Evolutionary conservation across 2,797 vertebrate species (phyloP), one percentile per base, ranked within the genome.

Genomic region (Brachyalestes nurse): DNA sequence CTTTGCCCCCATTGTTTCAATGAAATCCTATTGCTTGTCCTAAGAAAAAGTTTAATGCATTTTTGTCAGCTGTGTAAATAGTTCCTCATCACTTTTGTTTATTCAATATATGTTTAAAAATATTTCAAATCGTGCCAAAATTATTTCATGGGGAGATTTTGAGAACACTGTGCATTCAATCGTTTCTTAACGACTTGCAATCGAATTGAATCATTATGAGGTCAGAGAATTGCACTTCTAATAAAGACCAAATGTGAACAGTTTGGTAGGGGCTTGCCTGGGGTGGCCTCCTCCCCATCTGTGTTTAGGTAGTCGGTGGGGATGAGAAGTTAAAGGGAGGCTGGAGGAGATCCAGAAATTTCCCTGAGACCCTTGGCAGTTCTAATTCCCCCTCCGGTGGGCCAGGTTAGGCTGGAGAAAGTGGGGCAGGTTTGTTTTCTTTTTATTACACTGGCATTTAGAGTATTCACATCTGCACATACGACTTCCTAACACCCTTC

Each of bases 391-490:
- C 70, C 62, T 78, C 81, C 38, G 79, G 84, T 16, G 25, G 82
- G 88, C 76, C 87, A 90, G 87, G 87, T 91, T 91, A 87, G 88
- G 87, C 85, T 89, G 73, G 74, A 82, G 88, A 90, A 88, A 89
- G 83, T 85, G 75, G 79, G 51, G 80, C 78, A 76, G 79, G 89
- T 91, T 93, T 94, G 91, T 95, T 94, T 95, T 92, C 91, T 91
- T 94, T 94, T 90, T 91, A 94, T 94, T 93, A 93, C 93, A 88
- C 67, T 89, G 91, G 93, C 88, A 93, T 94, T 92, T 89, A 85
- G 87, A 83, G 86, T 88, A 90, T 93, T 91, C 90, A 87, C 87
- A 90, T 90, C 88, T 85, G 28, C 84, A 79, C 79, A 86, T 85
- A 79, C 75, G 83, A 61, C 88, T 90, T 84, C 79, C 79, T 83